Evolutionary conservation across 2,888 invertebrate species (phyloP).

Genomic region (Brachypterus glaber): DNA sequence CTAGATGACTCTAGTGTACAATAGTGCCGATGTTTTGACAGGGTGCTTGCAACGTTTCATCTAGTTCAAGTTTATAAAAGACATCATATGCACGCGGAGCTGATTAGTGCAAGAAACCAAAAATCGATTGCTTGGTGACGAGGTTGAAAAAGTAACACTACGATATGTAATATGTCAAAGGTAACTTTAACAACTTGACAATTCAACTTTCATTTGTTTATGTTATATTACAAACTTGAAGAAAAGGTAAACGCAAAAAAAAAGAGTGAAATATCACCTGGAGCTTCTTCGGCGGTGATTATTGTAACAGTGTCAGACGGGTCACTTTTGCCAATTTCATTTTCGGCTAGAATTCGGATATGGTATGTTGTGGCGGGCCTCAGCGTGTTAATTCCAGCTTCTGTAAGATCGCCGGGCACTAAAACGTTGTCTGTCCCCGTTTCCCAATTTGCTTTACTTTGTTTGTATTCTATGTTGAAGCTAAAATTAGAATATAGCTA

Average conservation of each 20-base stretch:
- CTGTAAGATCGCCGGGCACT: slow-evolving; percentile 81
- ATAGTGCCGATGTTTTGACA: too few relatives aligned
- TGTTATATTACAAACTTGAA: too few relatives aligned
- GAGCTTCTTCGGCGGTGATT: slow-evolving; percentile 87
- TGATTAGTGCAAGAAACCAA: too few relatives aligned
- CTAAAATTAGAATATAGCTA: slow-evolving; percentile 18
- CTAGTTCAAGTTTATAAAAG: too few relatives aligned
- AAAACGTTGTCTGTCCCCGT: slow-evolving; percentile 78
- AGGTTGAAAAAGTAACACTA: too few relatives aligned
- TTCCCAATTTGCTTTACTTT: slow-evolving; percentile 73
- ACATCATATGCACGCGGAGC: too few relatives aligned
- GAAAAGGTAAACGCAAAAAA: slow-evolving; percentile 8
- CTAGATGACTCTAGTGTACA: too few relatives aligned
- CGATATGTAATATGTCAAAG: too few relatives aligned
- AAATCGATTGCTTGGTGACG: too few relatives aligned
- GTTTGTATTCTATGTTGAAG: slow-evolving; percentile 85
- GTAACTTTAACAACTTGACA: too few relatives aligned
- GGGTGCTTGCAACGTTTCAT: too few relatives aligned
- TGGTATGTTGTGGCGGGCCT: slow-evolving; percentile 89
- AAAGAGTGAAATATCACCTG: slow-evolving; percentile 16
- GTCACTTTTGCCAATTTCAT: slow-evolving; percentile 85
- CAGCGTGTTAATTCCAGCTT: slow-evolving; percentile 81
- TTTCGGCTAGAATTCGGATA: slow-evolving; percentile 85
- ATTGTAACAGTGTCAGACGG: slow-evolving; percentile 89
- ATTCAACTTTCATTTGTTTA: too few relatives aligned